Base-by-base conservation (phyloP, 2,888 invertebrate genomes). In the Hypomecis atomaria region DNA sequence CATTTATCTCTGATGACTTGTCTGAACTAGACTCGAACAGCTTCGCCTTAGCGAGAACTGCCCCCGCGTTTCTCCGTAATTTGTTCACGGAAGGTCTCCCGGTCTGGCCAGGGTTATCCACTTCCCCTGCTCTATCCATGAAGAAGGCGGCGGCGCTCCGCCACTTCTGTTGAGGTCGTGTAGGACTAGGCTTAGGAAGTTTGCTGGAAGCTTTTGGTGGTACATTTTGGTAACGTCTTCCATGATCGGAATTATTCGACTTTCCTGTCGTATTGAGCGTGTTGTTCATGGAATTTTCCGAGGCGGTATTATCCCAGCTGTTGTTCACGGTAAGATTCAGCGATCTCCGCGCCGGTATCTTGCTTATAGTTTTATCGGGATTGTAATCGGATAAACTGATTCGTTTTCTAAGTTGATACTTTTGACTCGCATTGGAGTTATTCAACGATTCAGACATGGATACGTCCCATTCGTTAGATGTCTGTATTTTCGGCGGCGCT, bases 11-110 rank as follows among this genome's bases (percentile, higher is more conserved):
- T 0, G 92, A 89, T 0, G 93, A 93, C 68, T 84, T 91, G 71
- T 93, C 93, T 0, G 93, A 93, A 73, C 92, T 91, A 9, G 88
- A 91, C 79, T 96, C 96, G 77, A 96, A 97, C 34, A 96, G 87
- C 80, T 95, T 95, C 0, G 96, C 96, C 88, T 96, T 96, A 1
- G 96, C 96, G 64, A 96, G 87, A 0, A 97, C 97, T 90, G 96
- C 96, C 6, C 97, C 97, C 6, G 96, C 96, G 82, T 97, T 97
- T 83, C 96, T 95, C 53, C 94, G 91, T 38, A 97, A 79, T 74
- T 95, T 95, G 23, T 95, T 96, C 9, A 97, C 94, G 0, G 96
- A 96, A 0, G 95, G 95, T 63, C 96, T 92, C 0, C 95, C 95
- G 36, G 94, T 94, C 53, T 90, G 90, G 57, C 88, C 88, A 47